phyloP scores from a whole-genome alignment of 2,888 invertebrate species.

The Hyalella azteca region DNA sequence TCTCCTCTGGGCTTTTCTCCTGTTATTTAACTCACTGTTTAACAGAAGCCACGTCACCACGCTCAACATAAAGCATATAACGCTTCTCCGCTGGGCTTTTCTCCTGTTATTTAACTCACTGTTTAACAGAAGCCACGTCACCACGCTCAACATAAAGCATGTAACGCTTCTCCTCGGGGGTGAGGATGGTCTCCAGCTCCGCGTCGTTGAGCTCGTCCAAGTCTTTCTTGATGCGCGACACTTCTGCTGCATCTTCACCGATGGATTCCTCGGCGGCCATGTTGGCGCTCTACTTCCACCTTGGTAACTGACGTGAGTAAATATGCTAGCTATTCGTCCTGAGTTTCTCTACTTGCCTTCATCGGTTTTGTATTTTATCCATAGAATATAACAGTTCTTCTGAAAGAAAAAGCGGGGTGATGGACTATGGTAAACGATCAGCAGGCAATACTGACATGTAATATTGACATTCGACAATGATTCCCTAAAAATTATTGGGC shows the following conservation, averaged over 20 bases:
- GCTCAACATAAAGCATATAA: slow-evolving; percentile 86
- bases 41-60: slow-evolving; percentile 91
- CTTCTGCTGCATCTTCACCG: slow-evolving; percentile 43
- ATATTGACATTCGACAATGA: too few relatives aligned
- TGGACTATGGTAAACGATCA: too few relatives aligned
- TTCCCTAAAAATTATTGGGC: too few relatives aligned
- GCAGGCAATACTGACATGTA: too few relatives aligned
- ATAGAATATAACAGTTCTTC: too few relatives aligned
- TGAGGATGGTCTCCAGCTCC: slow-evolving; percentile 66
- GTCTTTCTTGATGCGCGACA: slow-evolving; percentile 60
- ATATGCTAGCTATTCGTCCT: too few relatives aligned
- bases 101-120: too few relatives aligned
- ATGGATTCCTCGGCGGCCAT: not conserved
- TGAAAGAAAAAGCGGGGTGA: too few relatives aligned
- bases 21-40: slow-evolving; percentile 76
- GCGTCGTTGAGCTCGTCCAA: slow-evolving; percentile 60
- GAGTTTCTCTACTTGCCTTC: too few relatives aligned
- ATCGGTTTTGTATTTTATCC: too few relatives aligned
- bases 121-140: slow-evolving; percentile 85
- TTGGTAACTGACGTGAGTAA: too few relatives aligned
- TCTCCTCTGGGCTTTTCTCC: slow-evolving; percentile 86
- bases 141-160: slow-evolving; percentile 90
- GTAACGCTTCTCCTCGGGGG: slow-evolving; percentile 85
- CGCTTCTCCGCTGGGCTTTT: slow-evolving; percentile 87
- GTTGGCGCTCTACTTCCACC: too few relatives aligned